Conservation (phyloP, 2,888 invertebrate species). For the Ceriagrion tenellum region DNA sequence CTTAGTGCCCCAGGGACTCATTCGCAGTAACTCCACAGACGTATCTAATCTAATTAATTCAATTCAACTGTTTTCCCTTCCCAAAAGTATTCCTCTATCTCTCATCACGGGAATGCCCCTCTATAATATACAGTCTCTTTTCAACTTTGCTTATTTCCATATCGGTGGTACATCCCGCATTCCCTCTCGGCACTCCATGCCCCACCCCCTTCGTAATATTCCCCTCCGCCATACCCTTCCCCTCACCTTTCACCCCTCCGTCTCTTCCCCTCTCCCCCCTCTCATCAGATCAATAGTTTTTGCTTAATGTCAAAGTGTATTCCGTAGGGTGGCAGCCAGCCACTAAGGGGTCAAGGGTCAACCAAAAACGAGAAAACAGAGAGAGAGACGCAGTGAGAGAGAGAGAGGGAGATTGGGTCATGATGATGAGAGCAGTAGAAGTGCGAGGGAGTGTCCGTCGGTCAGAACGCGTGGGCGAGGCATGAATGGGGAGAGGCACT, state of each 20-base stretch:
- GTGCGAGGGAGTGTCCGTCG: not conserved
- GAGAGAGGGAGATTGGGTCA: not conserved
- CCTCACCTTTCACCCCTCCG: not conserved
- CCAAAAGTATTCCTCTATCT: not conserved
- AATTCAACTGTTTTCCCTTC: not conserved
- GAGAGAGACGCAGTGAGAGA: constrained; percentile 1
- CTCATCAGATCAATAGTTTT: constrained; percentile 44
- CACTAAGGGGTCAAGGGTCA: constrained; percentile 34
- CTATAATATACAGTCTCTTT: no score
- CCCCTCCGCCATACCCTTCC: not conserved
- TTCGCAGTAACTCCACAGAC: no score
- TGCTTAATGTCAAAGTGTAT: constrained; percentile 50
- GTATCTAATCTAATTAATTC: no score
- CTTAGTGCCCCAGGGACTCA: no score
- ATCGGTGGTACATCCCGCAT: no score
- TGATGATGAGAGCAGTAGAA: not conserved
- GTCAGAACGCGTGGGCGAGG: not conserved
- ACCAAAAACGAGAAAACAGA: not conserved
- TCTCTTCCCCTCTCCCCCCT: not conserved
- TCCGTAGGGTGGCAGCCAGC: constrained; percentile 8
- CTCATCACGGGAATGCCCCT: not conserved
- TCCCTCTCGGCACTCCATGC: no score
- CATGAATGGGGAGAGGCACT: no score
- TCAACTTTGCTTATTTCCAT: not conserved
- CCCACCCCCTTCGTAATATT: no score